These are phyloP conservation scores for Peromyscus polionotus DNA, from an alignment of 2,113 vertebrate genomes.

Conservation along the genomic window DNA sequence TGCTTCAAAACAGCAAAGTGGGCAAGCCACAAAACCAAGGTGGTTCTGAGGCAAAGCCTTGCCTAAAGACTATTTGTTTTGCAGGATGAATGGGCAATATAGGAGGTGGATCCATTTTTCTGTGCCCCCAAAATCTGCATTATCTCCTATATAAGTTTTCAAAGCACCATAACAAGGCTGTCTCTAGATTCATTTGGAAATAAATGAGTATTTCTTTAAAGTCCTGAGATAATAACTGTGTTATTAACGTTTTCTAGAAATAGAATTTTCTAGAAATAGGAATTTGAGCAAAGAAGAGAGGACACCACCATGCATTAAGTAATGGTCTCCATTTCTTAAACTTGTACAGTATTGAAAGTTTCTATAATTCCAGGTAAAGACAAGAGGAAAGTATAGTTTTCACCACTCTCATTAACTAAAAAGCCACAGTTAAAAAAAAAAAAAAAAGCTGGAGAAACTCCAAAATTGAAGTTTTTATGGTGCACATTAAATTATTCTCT, in stretches of 20 bases:
- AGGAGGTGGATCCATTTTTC: background rate
- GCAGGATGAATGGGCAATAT: rapidly evolving
- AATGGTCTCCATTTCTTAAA: conserved; percentile 2
- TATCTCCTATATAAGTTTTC: conserved; percentile 26
- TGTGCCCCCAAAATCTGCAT: background rate
- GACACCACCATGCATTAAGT: background rate
- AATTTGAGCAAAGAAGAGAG: background rate
- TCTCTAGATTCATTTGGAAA: background rate
- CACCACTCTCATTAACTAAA: conserved; percentile 62
- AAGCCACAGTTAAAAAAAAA: conserved; percentile 69
- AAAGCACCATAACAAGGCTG: background rate
- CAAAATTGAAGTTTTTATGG: conserved; percentile 62
- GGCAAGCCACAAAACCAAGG: background rate
- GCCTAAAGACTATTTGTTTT: background rate
- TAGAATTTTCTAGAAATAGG: background rate
- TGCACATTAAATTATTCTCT: conserved; percentile 67
- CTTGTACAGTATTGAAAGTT: background rate
- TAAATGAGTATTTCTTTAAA: conserved; percentile 47
- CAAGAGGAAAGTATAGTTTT: conserved; percentile 49
- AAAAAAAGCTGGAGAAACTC: conserved; percentile 58
- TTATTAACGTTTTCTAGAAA: conserved; percentile 25
- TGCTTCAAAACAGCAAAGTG: background rate
- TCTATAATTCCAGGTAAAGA: conserved; percentile 6
- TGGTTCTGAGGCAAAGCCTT: background rate
- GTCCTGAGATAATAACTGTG: conserved; percentile 52